Evolutionary conservation across 1,140 invertebrate genomes (phyloP), one percentile per base, ranked within the genome.

Genomic region (Drepana arcuata): DNA sequence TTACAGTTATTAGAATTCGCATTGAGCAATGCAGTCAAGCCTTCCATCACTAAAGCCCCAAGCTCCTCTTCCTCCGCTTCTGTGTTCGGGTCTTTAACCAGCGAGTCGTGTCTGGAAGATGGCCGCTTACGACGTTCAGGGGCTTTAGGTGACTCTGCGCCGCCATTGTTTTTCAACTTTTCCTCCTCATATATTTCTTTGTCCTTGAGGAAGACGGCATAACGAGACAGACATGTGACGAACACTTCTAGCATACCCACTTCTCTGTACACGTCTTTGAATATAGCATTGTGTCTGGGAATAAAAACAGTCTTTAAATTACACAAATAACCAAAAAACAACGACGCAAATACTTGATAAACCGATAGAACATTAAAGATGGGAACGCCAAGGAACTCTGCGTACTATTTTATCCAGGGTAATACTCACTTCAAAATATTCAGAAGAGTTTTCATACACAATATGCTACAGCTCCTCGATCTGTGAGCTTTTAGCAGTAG

Each of bases 251-350:
- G 79, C 78, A 99, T 91, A 9, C 98, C 97, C 25, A 99, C 95
- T 85, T 99, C 98, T 52, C 97, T 88, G 73, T 95, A 99, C 1
- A 98, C 98, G 81, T 99, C 97, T 86, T 98, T 97, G 77, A 98
- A 99, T 52, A 98, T 90, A 34, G 84, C 75, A 77, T 98, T 97
- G 67, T 96, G 91, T 51, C 92, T 93, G 53, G 46, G 86, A 84
- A 16, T 18, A 1, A 16, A 24, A 31, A 14, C 34, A 30, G n/a
- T n/a, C n/a, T n/a, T n/a, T n/a, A n/a, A n/a, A n/a, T n/a, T n/a
- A n/a, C n/a, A n/a, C n/a, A n/a, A n/a, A n/a, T n/a, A n/a, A n/a
- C n/a, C n/a, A n/a, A n/a, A n/a, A n/a, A n/a, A n/a, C n/a, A n/a
- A n/a, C n/a, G n/a, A n/a, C n/a, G n/a, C n/a, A n/a, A n/a, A n/a